These are phyloP conservation scores for Drosophila quadrilineata DNA, from an alignment of 1,140 invertebrate genomes.

Conservation along the genomic window DNA sequence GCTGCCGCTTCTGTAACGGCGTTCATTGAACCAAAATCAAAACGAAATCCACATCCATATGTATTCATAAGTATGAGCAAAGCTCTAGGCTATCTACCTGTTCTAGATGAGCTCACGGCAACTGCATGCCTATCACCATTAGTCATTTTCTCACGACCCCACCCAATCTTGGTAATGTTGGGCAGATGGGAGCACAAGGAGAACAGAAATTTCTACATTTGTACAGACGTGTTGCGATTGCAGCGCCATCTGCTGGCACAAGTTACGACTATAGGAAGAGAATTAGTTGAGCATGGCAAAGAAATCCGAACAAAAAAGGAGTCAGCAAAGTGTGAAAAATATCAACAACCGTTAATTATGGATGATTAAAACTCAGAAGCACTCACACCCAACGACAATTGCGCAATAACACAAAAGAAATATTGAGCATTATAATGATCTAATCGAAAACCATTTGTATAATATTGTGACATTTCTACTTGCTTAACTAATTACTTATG, in stretches of 20 bases:
- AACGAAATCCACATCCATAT: neutral
- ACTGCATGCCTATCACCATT: neutral
- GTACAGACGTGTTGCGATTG: neutral
- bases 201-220: neutral
- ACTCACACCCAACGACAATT: slow-evolving; percentile 33
- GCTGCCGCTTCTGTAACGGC: slow-evolving; percentile 11
- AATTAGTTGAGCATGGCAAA: slow-evolving; percentile 48
- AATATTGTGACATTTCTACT: neutral
- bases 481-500: neutral
- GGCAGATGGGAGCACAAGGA: neutral
- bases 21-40: slow-evolving; percentile 25
- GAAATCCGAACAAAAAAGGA: slow-evolving; percentile 19
- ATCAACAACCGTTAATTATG: slow-evolving; percentile 52
- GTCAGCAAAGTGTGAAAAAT: slow-evolving; percentile 47
- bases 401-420: slow-evolving; percentile 15
- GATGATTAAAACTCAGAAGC: slow-evolving; percentile 32
- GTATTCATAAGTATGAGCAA: too few relatives aligned
- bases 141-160: slow-evolving; percentile 24
- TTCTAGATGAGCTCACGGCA: slow-evolving; percentile 24
- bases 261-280: neutral
- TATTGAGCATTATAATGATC: slow-evolving; percentile 4
- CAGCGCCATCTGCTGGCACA: slow-evolving; percentile 11
- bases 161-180: slow-evolving; percentile 12
- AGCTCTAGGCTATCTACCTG: neutral
- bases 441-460: slow-evolving; percentile 1